These are phyloP conservation scores for Wiebesia pumilae DNA, from an alignment of 1,140 invertebrate genomes.

Conservation along the genomic window DNA sequence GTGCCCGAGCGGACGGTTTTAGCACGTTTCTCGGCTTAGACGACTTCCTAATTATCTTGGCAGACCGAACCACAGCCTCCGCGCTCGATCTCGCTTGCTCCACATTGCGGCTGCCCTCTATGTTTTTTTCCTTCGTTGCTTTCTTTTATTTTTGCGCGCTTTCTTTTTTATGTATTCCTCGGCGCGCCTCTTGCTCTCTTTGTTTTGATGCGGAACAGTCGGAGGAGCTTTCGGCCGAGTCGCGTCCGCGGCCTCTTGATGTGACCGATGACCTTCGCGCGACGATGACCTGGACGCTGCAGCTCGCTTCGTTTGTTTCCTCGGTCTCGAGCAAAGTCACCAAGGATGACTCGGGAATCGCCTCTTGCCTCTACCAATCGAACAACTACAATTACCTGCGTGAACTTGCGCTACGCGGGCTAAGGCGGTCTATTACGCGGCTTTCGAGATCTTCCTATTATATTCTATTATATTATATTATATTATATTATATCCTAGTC, in stretches of 20 bases:
- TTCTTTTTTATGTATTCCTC: background rate
- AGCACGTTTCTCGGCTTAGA: conserved; percentile 77
- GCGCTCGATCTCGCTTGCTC: background rate
- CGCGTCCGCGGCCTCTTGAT: background rate
- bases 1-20: conserved; percentile 81
- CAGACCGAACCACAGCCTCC: conserved; percentile 65
- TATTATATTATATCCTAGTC: no score
- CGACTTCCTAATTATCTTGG: conserved; percentile 86
- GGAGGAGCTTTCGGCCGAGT: background rate
- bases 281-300: background rate
- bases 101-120: background rate
- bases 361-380: no score
- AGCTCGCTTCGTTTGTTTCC: background rate
- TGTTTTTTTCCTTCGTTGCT: background rate
- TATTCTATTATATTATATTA: no score
- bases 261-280: background rate
- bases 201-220: background rate
- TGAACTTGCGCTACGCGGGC: no score
- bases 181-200: background rate
- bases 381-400: no score
- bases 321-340: no score
- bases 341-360: no score
- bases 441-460: no score
- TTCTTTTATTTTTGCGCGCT: background rate
- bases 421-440: no score